phyloP scores from a whole-genome alignment of 1,140 invertebrate species.

The Drosophila subobscura region DNA sequence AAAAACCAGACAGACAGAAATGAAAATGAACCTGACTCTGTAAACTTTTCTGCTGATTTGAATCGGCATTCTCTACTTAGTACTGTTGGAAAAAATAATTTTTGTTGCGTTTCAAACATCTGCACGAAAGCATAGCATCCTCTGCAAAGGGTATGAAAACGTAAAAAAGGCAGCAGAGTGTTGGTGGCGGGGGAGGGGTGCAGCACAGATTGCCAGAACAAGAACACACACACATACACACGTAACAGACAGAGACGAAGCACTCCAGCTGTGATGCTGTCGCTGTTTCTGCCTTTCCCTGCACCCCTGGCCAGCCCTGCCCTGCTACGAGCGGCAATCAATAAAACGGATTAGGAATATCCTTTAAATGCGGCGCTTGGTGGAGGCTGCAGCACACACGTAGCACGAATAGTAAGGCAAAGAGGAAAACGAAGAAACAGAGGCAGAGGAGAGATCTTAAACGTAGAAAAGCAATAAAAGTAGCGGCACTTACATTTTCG shows the following conservation, averaged over 20 bases:
- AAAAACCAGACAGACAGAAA: no score
- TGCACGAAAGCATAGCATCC: conserved; percentile 28
- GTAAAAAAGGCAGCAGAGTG: conserved; percentile 43
- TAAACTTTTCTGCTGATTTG: no score
- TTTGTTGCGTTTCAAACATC: no score
- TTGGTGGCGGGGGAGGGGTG: no score
- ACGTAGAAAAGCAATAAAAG: conserved; percentile 41
- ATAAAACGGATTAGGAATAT: conserved; percentile 81
- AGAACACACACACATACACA: conserved; percentile 48
- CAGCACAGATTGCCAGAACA: conserved; percentile 72
- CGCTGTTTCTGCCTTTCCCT: conserved; percentile 7
- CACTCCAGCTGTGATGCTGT: conserved; percentile 50
- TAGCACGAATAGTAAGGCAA: neutral
- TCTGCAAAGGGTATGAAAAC: conserved; percentile 64
- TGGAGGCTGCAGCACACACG: conserved; percentile 46
- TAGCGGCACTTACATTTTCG: conserved; percentile 50
- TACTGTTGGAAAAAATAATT: no score
- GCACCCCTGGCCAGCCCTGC: conserved; percentile 4
- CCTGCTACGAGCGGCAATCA: conserved; percentile 58
- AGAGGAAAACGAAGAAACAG: conserved; percentile 5
- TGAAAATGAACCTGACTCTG: no score
- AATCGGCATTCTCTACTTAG: no score
- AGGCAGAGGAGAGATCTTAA: conserved; percentile 46
- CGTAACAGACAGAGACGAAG: conserved; percentile 14
- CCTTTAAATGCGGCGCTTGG: conserved; percentile 74